Percentiles rank a stretch among this genome's conserved stretches.
Evolutionary conservation across 2,797 vertebrate genomes (phyloP).

Genomic region (Phrynocephalus vlangalii): DNA sequence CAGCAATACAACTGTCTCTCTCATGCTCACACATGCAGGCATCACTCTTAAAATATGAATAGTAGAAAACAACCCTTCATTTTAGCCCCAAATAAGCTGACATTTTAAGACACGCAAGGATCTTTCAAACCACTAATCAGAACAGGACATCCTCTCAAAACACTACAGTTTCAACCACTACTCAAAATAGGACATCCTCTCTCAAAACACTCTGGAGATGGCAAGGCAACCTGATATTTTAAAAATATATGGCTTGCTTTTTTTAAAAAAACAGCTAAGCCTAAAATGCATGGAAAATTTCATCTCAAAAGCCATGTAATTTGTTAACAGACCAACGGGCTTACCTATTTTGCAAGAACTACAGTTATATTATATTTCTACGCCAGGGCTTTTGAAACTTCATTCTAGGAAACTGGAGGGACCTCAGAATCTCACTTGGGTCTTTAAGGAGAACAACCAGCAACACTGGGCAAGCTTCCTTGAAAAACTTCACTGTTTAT

Average conservation of each 20-base stretch:
- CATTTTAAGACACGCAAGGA: background rate
- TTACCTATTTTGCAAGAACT: background rate
- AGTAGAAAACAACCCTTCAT: no score
- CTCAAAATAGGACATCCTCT: background rate
- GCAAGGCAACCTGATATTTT: background rate
- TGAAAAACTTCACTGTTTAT: background rate
- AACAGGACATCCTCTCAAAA: background rate
- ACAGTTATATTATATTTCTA: background rate
- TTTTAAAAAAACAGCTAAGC: background rate
- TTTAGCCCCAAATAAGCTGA: background rate
- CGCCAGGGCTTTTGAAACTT: background rate
- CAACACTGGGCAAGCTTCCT: background rate
- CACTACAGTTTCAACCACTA: background rate
- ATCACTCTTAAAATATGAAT: background rate
- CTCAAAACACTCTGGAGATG: background rate
- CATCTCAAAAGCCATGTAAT: constrained; percentile 1
- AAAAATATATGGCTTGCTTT: background rate
- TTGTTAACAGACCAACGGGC: constrained; percentile 23
- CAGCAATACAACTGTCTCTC: background rate
- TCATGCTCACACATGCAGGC: background rate
- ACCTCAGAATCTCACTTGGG: background rate
- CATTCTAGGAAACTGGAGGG: background rate
- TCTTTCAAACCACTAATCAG: background rate
- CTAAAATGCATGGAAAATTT: constrained; percentile 5
- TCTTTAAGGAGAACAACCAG: no score